Percentiles rank a stretch among this genome's conserved stretches.
These are phyloP conservation scores for Erebia palarica DNA, from an alignment of 2,888 invertebrate genomes.

Conservation along the genomic window DNA sequence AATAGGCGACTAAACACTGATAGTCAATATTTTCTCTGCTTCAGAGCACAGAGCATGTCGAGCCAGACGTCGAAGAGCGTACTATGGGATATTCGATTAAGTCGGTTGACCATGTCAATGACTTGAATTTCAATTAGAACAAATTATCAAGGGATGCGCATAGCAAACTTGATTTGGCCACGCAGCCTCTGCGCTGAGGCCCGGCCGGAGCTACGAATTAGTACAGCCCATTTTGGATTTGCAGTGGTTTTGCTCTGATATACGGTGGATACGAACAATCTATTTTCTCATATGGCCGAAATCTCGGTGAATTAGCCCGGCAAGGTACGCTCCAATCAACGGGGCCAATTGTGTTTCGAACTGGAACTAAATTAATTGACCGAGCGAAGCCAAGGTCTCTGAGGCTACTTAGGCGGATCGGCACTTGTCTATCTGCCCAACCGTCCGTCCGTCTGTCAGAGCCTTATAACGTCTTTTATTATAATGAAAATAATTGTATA, in stretches of 20 bases:
- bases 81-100: conserved; percentile 80
- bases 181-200: conserved; percentile 56
- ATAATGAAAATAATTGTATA: too few species aligned
- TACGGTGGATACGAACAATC: conserved; percentile 45
- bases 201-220: conserved; percentile 44
- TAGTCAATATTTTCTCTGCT: conserved; percentile 20
- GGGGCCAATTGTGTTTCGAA: conserved; percentile 15
- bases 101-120: conserved; percentile 83
- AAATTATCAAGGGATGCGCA: conserved; percentile 81
- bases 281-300: conserved; percentile 43
- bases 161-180: conserved; percentile 77
- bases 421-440: too few species aligned
- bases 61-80: conserved; percentile 48
- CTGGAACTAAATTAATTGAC: neutral
- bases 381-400: neutral
- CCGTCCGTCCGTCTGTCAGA: too few species aligned
- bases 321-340: conserved; percentile 34
- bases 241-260: conserved; percentile 45
- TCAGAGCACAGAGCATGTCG: conserved; percentile 29
- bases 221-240: conserved; percentile 44
- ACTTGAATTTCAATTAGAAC: conserved; percentile 87
- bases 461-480: too few species aligned
- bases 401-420: too few species aligned
- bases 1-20: too few species aligned
- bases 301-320: conserved; percentile 41